These are phyloP conservation scores for Noctua fimbriata DNA, from an alignment of 2,888 invertebrate genomes.

Conservation along the genomic window DNA sequence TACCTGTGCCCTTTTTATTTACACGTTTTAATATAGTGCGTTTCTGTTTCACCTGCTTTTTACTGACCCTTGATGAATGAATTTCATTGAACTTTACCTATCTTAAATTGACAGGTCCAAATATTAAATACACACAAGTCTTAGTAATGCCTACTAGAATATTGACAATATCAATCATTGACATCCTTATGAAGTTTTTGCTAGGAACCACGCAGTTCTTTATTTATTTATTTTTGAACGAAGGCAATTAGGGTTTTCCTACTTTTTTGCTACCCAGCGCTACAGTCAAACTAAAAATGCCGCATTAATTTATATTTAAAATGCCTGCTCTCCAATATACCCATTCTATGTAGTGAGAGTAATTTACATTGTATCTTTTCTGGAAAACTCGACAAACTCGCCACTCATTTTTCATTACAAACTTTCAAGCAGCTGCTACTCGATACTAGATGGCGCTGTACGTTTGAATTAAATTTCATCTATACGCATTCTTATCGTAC, in stretches of 20 bases:
- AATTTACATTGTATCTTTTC: neutral
- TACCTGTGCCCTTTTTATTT: neutral
- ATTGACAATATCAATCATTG: neutral
- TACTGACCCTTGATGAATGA: neutral
- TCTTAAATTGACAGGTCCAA: neutral
- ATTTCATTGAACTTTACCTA: neutral
- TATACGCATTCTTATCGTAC: neutral
- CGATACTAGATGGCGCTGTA: slow-evolving; percentile 57
- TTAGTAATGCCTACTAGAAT: neutral
- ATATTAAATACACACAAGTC: neutral
- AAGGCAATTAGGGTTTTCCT: neutral
- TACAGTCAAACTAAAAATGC: neutral
- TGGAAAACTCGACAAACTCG: slow-evolving; percentile 22
- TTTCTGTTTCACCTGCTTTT: neutral
- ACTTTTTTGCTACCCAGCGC: neutral
- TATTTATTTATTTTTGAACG: neutral
- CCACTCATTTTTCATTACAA: slow-evolving; percentile 17
- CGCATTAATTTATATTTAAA: neutral
- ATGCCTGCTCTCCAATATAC: neutral
- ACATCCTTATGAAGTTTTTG: neutral
- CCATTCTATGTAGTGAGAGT: neutral
- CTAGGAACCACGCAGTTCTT: neutral
- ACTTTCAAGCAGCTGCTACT: slow-evolving; percentile 38
- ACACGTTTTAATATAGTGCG: neutral
- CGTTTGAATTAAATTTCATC: neutral